Conservation (phyloP, 2,113 vertebrate genomes). For the Tetraodon nigroviridis region DNA sequence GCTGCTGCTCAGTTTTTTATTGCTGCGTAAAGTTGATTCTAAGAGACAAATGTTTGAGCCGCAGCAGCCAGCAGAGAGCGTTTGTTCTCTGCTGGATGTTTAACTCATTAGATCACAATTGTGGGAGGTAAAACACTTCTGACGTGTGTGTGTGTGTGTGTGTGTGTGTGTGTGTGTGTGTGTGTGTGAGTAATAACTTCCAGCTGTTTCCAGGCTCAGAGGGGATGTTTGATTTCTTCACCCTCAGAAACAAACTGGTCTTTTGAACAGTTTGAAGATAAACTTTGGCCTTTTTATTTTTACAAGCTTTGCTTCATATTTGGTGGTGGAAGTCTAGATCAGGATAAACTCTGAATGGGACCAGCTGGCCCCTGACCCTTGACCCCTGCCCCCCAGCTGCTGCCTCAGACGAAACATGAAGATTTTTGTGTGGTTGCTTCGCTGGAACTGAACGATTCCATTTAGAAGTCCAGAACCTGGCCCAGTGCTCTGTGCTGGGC, state of each 20-base stretch:
- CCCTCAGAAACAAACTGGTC: conserved; percentile 5
- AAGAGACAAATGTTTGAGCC: conserved; percentile 4
- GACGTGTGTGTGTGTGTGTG: background rate
- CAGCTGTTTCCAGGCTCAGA: conserved; percentile 41
- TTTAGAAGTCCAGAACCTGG: no score
- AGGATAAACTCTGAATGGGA: no score
- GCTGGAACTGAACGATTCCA: conserved; percentile 6
- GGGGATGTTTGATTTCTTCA: conserved; percentile 39
- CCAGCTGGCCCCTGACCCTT: conserved; percentile 27
- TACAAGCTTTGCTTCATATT: no score
- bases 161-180: background rate
- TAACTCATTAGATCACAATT: conserved; percentile 16
- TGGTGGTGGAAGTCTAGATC: no score
- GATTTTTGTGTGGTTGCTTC: conserved; percentile 14
- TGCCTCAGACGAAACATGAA: conserved; percentile 48
- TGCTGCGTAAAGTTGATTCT: conserved; percentile 17
- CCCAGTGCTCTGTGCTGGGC: no score
- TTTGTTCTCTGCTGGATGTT: conserved; percentile 47
- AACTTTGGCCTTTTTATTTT: no score
- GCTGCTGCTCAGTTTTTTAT: conserved; percentile 22
- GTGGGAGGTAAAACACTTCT: conserved; percentile 4
- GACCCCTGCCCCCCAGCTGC: conserved; percentile 26
- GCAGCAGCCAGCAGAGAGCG: conserved; percentile 21
- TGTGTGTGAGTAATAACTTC: conserved; percentile 45
- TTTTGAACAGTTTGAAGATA: no score